phyloP scores from a whole-genome alignment of 2,888 invertebrate genomes.

The Ptychoptera albimana region DNA sequence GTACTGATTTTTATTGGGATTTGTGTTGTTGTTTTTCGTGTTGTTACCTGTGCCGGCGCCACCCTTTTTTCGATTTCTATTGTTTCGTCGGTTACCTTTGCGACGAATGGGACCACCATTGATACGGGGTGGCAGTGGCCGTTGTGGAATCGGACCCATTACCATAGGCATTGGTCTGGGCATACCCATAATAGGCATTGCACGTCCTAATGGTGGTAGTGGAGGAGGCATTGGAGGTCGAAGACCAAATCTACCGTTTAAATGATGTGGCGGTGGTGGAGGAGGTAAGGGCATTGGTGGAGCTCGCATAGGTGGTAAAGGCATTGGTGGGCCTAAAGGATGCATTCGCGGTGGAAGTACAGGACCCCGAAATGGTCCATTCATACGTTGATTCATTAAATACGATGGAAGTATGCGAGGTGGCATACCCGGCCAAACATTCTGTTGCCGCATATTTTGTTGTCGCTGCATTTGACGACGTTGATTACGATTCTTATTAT shows the following conservation, averaged over 20 bases:
- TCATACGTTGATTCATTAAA: conserved; percentile 10
- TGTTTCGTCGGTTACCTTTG: conserved; percentile 4
- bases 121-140: not conserved
- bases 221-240: conserved; percentile 7
- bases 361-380: conserved; percentile 15
- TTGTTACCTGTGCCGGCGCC: conserved; percentile 2
- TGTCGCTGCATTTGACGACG: conserved; percentile 2
- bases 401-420: not conserved
- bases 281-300: conserved; percentile 16
- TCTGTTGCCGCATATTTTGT: not conserved
- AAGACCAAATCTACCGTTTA: conserved; percentile 24
- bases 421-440: conserved; percentile 10
- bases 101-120: conserved; percentile 9
- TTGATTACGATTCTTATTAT: not conserved
- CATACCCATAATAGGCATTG: conserved; percentile 5
- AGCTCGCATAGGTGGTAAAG: conserved; percentile 1
- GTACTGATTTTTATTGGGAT: conserved; percentile 28
- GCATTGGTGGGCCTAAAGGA: conserved; percentile 2
- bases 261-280: conserved; percentile 10
- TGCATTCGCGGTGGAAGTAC: conserved; percentile 12
- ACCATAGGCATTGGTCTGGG: conserved; percentile 7
- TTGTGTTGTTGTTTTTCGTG: conserved; percentile 8
- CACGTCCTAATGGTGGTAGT: conserved; percentile 7
- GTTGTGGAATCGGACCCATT: conserved; percentile 4
- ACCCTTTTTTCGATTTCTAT: conserved; percentile 3